Evolutionary conservation across 2,888 invertebrate genomes (phyloP), one percentile per base, ranked within the genome.

Genomic region (Junonia oenone): DNA sequence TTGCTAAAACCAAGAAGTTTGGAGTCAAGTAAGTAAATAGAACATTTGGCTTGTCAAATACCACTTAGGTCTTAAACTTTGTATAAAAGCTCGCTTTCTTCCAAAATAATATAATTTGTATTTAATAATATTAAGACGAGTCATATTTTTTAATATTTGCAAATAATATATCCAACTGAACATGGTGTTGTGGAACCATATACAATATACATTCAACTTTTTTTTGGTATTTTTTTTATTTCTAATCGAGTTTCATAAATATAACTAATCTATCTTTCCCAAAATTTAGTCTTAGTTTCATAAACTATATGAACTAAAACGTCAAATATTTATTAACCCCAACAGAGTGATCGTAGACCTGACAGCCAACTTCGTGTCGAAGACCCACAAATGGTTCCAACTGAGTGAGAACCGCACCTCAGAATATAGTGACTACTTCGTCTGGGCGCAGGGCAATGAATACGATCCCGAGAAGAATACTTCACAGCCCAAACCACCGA

Each of bases 341-440:
- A 45, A 6, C 37, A 61, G 61, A 45, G 49, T 61, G n/a, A 59
- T 61, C 40, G 89, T 96, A 56, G 95, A 96, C 67, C 76, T 97
- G 63, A 93, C 95, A 17, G 95, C 96, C 0, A 95, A 95, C 77
- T 93, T 92, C 75, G 94, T 95, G 14, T 86, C 92, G 2, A 82
- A 91, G 43, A 81, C 92, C 1, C 95, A 96, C 72, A 74, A 81
- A 0, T 95, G 98, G 94, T 96, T 98, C 82, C 73, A 87, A 22
- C 87, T 91, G 61, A 94, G 96, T 37, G 84, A 91, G 51, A 82
- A 90, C 49, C 86, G 83, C 13, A 87, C 92, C 14, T 90, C 88
- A 2, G 90, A 90, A 0, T 96, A 93, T 72, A 91, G 89, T 0
- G 91, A 94, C 66, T 97, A 94, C 75, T 97, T 97, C 76, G 91